Evolutionary conservation across 1,140 invertebrate genomes (phyloP), one percentile per base, ranked within the genome.

Genomic region (Aphelenchoides avenae): DNA sequence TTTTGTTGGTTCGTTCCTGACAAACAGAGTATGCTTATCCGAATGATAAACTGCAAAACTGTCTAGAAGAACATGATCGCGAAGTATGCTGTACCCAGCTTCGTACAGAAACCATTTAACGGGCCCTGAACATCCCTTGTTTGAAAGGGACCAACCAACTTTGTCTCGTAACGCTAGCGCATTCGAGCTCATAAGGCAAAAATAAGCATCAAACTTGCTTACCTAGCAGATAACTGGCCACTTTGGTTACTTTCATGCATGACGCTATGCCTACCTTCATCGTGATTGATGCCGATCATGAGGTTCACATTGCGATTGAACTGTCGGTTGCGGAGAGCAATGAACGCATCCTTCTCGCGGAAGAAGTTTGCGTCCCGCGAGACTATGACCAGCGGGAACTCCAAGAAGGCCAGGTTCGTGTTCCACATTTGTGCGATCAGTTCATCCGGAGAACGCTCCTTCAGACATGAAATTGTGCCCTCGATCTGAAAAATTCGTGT

Each of bases 201-300:
- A n/a, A n/a, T n/a, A n/a, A n/a, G n/a, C n/a, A n/a, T n/a, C n/a
- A n/a, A n/a, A n/a, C n/a, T n/a, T n/a, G n/a, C n/a, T n/a, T n/a
- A n/a, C n/a, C n/a, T n/a, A n/a, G n/a, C n/a, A n/a, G n/a, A n/a
- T n/a, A n/a, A n/a, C n/a, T n/a, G n/a, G n/a, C n/a, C n/a, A n/a
- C n/a, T n/a, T n/a, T n/a, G n/a, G n/a, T n/a, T n/a, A n/a, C n/a
- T n/a, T n/a, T n/a, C n/a, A n/a, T n/a, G n/a, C n/a, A n/a, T 24
- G 51, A 18, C 5, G 4, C 52, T 47, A 43, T 47, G 52, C 5
- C 41, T 40, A 50, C 66, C 69, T 64, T 73, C 71, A 46, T 73
- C 71, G 51, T 75, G 72, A 43, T 73, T 73, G 26, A 73, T 75
- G 29, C 61, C 73, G 42, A 75, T 75, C 73, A 75, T 75, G 27